phyloP scores from a whole-genome alignment of 2,113 vertebrate genomes.

The Odobenus rosmarus region DNA sequence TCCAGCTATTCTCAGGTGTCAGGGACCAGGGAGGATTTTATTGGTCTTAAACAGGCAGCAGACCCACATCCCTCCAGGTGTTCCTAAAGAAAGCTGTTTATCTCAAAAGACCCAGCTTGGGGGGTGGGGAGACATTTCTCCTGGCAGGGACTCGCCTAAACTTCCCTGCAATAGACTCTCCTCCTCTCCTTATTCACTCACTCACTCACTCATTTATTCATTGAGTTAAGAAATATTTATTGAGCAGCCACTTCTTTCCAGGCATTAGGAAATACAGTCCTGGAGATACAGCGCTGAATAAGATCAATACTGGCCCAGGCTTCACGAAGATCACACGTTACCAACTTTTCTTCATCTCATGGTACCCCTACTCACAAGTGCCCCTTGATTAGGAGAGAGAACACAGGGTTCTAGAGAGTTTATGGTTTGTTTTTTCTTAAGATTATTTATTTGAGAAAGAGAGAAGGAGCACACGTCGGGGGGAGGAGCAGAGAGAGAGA shows the following conservation, averaged over 20 bases:
- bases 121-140: not conserved
- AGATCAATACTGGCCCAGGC: not conserved
- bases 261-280: not conserved
- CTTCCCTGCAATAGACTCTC: not conserved
- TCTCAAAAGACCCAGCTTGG: not conserved
- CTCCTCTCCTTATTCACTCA: not conserved
- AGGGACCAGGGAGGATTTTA: not conserved
- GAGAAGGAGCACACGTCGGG: too few species aligned
- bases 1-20: not conserved
- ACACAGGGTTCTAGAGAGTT: not conserved
- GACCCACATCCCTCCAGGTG: not conserved
- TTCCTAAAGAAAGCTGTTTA: not conserved
- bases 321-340: not conserved
- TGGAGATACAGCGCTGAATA: not conserved
- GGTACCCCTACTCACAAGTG: not conserved
- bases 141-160: not conserved
- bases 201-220: not conserved
- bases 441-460: too few species aligned
- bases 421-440: not conserved
- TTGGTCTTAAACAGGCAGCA: not conserved
- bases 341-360: not conserved
- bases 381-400: not conserved
- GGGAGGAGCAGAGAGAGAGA: too few species aligned
- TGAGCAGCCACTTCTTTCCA: not conserved
- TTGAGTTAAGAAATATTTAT: not conserved